Evolutionary conservation across 2,888 invertebrate genomes (phyloP).

Genomic region (Agonopterix arenella): DNA sequence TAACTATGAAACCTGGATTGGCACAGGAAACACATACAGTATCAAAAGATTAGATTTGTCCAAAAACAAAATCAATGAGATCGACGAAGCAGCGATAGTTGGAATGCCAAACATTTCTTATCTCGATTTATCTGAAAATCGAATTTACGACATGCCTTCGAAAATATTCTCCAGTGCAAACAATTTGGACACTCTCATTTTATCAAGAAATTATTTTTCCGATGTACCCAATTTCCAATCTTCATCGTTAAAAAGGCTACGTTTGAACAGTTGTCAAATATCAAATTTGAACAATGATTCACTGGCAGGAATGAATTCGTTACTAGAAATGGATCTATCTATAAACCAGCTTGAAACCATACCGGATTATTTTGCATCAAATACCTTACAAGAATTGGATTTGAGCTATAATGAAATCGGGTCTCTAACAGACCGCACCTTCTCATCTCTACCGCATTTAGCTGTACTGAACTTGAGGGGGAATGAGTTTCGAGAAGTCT

Average conservation of each 20-base stretch:
- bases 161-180: constrained; percentile 75
- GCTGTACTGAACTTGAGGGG: constrained; percentile 82
- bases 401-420: constrained; percentile 78
- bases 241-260: constrained; percentile 73
- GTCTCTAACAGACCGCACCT: constrained; percentile 76
- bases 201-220: constrained; percentile 81
- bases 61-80: constrained; percentile 77
- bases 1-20: constrained; percentile 55
- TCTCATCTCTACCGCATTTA: constrained; percentile 79
- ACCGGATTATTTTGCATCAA: constrained; percentile 76
- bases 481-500: constrained; percentile 81
- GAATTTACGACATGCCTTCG: constrained; percentile 74
- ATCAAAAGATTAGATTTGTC: constrained; percentile 80
- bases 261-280: constrained; percentile 81
- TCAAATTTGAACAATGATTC: constrained; percentile 64
- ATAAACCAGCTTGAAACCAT: constrained; percentile 80
- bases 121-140: constrained; percentile 83
- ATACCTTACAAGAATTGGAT: constrained; percentile 78
- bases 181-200: constrained; percentile 75
- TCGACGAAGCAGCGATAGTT: constrained; percentile 78
- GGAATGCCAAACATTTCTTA: constrained; percentile 70
- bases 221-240: constrained; percentile 75
- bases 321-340: constrained; percentile 79
- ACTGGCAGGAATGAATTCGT: constrained; percentile 72
- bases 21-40: constrained; percentile 34